phyloP scores from a whole-genome alignment of 2,888 invertebrate genomes.

The Exocentrus adspersus region DNA sequence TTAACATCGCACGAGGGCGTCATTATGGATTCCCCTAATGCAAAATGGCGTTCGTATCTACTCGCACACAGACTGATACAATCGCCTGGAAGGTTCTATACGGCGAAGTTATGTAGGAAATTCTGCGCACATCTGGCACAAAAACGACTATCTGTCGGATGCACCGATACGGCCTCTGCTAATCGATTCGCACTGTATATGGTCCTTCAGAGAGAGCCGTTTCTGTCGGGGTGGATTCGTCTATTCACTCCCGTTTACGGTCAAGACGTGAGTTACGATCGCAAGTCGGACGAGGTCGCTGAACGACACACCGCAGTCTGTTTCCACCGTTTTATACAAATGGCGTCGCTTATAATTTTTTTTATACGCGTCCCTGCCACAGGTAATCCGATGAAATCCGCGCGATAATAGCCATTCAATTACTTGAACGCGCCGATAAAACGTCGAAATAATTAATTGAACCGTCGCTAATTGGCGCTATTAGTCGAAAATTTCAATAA shows the following conservation, averaged over 20 bases:
- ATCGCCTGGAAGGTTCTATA: too few relatives aligned
- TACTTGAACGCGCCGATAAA: constrained; percentile 3
- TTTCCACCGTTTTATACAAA: too few relatives aligned
- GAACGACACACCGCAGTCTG: constrained; percentile 31
- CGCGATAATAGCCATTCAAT: too few relatives aligned
- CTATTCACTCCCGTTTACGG: constrained; percentile 30
- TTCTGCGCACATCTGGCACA: neutral
- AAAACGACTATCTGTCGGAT: neutral
- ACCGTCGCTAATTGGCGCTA: neutral
- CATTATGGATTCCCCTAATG: neutral
- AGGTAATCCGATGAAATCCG: too few relatives aligned
- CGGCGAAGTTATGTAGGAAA: too few relatives aligned
- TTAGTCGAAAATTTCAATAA: neutral
- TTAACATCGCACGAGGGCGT: neutral
- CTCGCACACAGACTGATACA: neutral
- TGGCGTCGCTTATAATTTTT: too few relatives aligned
- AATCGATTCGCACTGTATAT: constrained; percentile 27
- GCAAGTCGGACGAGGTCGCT: constrained; percentile 32
- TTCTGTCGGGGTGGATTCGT: constrained; percentile 30
- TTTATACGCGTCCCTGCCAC: too few relatives aligned
- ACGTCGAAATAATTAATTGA: constrained; percentile 9
- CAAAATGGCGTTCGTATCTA: neutral
- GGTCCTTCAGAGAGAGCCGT: constrained; percentile 27
- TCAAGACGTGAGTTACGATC: constrained; percentile 28
- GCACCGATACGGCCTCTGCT: neutral